Base-by-base conservation (phyloP, 2,888 invertebrate species). In the Hyppa rectilinea region DNA sequence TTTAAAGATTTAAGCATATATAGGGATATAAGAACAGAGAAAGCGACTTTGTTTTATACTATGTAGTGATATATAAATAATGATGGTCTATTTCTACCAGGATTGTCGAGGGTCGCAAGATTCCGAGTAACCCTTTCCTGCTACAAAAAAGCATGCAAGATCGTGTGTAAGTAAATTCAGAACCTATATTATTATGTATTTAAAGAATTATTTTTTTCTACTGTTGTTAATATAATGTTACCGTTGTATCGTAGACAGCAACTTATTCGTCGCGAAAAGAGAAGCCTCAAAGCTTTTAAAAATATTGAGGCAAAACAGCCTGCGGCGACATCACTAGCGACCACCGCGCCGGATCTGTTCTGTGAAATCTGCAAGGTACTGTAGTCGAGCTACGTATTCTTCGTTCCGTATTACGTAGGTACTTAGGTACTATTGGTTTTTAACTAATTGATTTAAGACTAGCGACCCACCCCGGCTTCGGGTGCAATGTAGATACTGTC, bases 291-390 rank as follows among this genome's bases (percentile, higher is more conserved):
- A 53, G 2, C 77, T 4, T 4, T 43, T 2, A 75, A 78, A 38
- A 86, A 76, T 10, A 34, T 26, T 4, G 82, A 78, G 31, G 71
- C 70, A 2, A 76, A 47, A 14, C 62, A 62, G 2, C 78, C 76
- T 9, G 68, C 78, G 10, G 38, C 26, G 0, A 74, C 77, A 26
- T 81, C 0, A 6, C 43, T 1, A 89, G 87, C n/a, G 65, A 12
- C 49, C 1, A 17, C 70, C 2, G 74, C 86, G 10, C 78, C 92
- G 0, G 95, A 95, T 10, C 83, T 95, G 20, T 89, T 86, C 79
- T 95, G 95, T 75, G 85, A 90, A 0, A 94, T 95, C 61, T 95
- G 95, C 87, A 91, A 94, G 91, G 95, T 95, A 84, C 29, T 34
- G 55, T 38, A 38, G 10, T 49, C 38, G 1, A 55, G 1, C 26